A percentile compares a stretch with the other conserved stretches of the same genome.
These are phyloP conservation scores for Dusona sp. DNA, from an alignment of 2,888 invertebrate species.

Conservation along the genomic window DNA sequence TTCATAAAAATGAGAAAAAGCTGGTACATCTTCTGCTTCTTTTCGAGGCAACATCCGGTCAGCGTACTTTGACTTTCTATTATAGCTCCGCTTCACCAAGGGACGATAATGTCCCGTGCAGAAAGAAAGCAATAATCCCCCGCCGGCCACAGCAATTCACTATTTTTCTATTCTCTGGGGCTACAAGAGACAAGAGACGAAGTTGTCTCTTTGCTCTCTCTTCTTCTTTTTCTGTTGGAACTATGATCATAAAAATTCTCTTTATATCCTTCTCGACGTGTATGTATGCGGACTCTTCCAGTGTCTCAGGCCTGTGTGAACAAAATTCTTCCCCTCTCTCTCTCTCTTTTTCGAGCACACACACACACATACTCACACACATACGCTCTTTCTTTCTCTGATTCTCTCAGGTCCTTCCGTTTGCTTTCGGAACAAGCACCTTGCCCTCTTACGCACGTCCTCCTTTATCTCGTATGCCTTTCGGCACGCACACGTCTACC, in stretches of 20 bases:
- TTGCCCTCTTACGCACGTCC: slow-evolving; percentile 63
- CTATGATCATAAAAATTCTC: slow-evolving; percentile 67
- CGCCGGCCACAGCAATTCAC: slow-evolving; percentile 52
- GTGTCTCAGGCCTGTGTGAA: slow-evolving; percentile 28
- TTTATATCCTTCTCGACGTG: slow-evolving; percentile 56
- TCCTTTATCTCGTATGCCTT: slow-evolving; percentile 52
- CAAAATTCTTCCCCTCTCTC: slow-evolving; percentile 35
- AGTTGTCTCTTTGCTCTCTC: background rate
- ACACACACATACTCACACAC: too few relatives aligned
- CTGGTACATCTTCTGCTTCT: background rate
- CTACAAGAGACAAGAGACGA: slow-evolving; percentile 16
- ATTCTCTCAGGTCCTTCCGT: slow-evolving; percentile 26
- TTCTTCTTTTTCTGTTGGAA: slow-evolving; percentile 2
- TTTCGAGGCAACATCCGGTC: background rate
- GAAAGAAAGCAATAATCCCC: slow-evolving; percentile 61
- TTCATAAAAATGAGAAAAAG: slow-evolving; percentile 1
- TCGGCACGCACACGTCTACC: slow-evolving; percentile 51
- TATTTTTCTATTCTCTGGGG: slow-evolving; percentile 50
- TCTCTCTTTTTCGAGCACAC: background rate
- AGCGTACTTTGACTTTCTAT: slow-evolving; percentile 34
- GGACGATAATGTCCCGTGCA: slow-evolving; percentile 23
- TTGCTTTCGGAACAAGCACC: slow-evolving; percentile 45
- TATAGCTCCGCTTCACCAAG: slow-evolving; percentile 34
- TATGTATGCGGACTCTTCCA: slow-evolving; percentile 33
- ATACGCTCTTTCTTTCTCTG: background rate